Base-by-base conservation (phyloP, 2,113 vertebrate species). In the Dasypus novemcinctus region DNA sequence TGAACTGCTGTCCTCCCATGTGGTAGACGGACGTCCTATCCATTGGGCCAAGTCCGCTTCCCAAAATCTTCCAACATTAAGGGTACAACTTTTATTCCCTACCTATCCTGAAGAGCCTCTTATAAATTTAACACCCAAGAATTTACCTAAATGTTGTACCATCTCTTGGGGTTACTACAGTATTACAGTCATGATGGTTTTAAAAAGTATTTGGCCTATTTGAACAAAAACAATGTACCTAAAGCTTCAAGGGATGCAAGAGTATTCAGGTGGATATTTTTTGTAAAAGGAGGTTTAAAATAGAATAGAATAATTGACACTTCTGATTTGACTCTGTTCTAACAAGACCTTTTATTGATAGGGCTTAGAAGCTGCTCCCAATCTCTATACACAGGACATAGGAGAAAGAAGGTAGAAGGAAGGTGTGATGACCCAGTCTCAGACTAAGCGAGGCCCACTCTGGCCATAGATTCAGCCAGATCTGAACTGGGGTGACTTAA, bases 221-320 rank as follows among this genome's bases (percentile, higher is more conserved):
- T 93, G 61, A 84, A 36, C 29, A 75, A 80, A 94, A 90, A 83
- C 78, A 23, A 14, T 72, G 85, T 38, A 68, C 63, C 87, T 84
- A 87, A 66, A 79, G 74, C 33, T 75, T 84, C 5, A 87, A 69
- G 23, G 21, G 29, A 87, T 79, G 27, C 33, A 69, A n/a, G 33
- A 81, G 59, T 63, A 52, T 91, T 74, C 63, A 43, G 1, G 15
- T 71, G 69, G 14, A 49, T 88, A 20, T 80, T 93, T 91, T 83
- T 15, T 72, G 41, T 38, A 90, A 41, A 83, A 83, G 76, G 23
- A 95, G 31, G 36, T 87, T 75, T 23, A 75, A 85, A 93, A 36
- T 54, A 80, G 76, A 88, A 68, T 46, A 84, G 18, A 74, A 87
- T 12, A 66, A 74, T 12, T 59, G 25, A 61, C 84, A 78, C 64